Evolutionary conservation across 2,113 vertebrate species (phyloP), one percentile per base, ranked within the genome.

Genomic region (Corythornis vintsioides): DNA sequence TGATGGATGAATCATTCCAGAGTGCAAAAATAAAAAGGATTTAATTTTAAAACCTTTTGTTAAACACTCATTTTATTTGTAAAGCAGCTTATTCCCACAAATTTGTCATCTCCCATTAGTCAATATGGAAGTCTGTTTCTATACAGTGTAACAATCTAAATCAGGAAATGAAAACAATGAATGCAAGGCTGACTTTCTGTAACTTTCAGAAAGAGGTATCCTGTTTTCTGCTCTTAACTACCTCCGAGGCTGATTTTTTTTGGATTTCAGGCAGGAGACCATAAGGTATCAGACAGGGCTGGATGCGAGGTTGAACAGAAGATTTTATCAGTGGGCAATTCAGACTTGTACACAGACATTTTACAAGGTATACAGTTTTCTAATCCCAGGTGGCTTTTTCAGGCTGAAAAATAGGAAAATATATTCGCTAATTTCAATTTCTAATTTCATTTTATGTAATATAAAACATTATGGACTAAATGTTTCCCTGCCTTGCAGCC

Each of bases 1-100:
- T 66, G 31, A 47, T 8, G 26, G 64, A 60, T 42, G 29, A 21
- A 85, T 63, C 57, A 52, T 17, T 74, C 5, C n/a, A 73, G n/a
- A 83, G 38, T 38, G 24, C 25, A 72, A 67, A 88, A 94, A 31
- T 26, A 24, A 31, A 57, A 76, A 59, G 9, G 5, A 65, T 70
- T 74, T 89, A 60, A 21, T 66, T 82, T 61, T 64, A 38, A 89
- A 88, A 74, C 11, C 28, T 69, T 72, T 43, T 29, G 19, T 86
- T 95, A 93, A 95, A 31, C 66, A 83, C 65, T 84, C 71, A 52
- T 92, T 86, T 87, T 71, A 91, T 95, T 93, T 90, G 56, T 89
- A 92, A 93, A 69, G 73, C 59, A 55, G 66, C 53, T 92, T 91
- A 92, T 71, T 65, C 22, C 19, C 64, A 88, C 64, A 95, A 66